These are phyloP conservation scores for Peromyscus polionotus DNA, from an alignment of 2,113 vertebrate species.

Conservation along the genomic window DNA sequence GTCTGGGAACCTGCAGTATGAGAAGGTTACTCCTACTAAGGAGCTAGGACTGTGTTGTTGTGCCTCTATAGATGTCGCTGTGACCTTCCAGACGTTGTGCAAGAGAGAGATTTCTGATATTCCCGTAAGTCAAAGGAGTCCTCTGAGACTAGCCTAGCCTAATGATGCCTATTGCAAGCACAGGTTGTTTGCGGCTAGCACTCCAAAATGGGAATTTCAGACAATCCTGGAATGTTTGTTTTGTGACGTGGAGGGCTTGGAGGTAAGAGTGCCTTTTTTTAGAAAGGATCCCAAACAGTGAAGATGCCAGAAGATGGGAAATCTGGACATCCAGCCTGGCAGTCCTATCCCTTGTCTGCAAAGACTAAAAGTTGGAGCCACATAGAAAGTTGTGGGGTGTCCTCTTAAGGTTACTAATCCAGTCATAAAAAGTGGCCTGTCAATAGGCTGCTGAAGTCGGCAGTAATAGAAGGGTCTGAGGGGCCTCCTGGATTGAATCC, in stretches of 20 bases:
- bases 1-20: not conserved
- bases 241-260: not conserved
- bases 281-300: not conserved
- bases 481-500: not conserved
- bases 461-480: not conserved
- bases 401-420: not conserved
- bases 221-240: not conserved
- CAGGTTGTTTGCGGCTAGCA: not conserved
- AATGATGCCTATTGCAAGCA: not conserved
- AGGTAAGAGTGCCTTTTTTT: not conserved
- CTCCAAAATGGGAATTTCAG: not conserved
- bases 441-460: not conserved
- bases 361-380: not conserved
- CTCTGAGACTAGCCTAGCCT: not conserved
- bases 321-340: not conserved
- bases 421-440: not conserved
- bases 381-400: not conserved
- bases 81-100: not conserved
- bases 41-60: not conserved
- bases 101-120: not conserved
- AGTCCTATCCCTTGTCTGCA: not conserved
- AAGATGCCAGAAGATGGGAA: not conserved
- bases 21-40: no score
- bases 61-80: not conserved
- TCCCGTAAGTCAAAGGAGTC: not conserved